Evolutionary conservation across 1,140 invertebrate genomes (phyloP).

Genomic region (Danaus melanippus): DNA sequence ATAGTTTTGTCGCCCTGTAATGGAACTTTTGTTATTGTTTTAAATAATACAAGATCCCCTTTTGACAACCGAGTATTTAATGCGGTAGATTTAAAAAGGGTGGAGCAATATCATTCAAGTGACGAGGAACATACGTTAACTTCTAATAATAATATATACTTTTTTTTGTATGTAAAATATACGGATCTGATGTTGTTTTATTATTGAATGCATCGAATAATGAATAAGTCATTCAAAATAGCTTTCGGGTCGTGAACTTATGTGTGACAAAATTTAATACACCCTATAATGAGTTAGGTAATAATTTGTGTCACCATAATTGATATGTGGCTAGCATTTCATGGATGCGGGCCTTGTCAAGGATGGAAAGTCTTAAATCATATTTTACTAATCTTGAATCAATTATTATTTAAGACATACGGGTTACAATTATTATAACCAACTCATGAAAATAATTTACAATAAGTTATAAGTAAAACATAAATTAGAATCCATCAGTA

Average conservation of each 20-base stretch:
- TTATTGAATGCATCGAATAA: neutral
- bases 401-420: slow-evolving; percentile 43
- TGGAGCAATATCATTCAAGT: slow-evolving; percentile 41
- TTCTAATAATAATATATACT: neutral
- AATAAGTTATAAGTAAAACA: too few relatives aligned
- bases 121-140: slow-evolving; percentile 2
- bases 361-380: slow-evolving; percentile 31
- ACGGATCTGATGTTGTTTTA: neutral
- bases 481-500: too few relatives aligned
- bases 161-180: too few relatives aligned
- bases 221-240: neutral
- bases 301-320: slow-evolving; percentile 58
- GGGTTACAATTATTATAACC: slow-evolving; percentile 30
- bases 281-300: slow-evolving; percentile 49
- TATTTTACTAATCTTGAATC: slow-evolving; percentile 50
- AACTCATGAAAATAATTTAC: too few relatives aligned
- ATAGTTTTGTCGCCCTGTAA: slow-evolving; percentile 70
- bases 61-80: slow-evolving; percentile 43
- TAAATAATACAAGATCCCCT: slow-evolving; percentile 38
- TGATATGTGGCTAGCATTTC: slow-evolving; percentile 58
- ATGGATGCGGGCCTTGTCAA: slow-evolving; percentile 54
- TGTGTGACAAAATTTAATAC: slow-evolving; percentile 53
- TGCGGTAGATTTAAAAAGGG: slow-evolving; percentile 54
- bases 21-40: slow-evolving; percentile 61
- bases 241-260: slow-evolving; percentile 2